Base-by-base conservation (phyloP, 2,888 invertebrate species). In the Scotopteryx bipunctaria region DNA sequence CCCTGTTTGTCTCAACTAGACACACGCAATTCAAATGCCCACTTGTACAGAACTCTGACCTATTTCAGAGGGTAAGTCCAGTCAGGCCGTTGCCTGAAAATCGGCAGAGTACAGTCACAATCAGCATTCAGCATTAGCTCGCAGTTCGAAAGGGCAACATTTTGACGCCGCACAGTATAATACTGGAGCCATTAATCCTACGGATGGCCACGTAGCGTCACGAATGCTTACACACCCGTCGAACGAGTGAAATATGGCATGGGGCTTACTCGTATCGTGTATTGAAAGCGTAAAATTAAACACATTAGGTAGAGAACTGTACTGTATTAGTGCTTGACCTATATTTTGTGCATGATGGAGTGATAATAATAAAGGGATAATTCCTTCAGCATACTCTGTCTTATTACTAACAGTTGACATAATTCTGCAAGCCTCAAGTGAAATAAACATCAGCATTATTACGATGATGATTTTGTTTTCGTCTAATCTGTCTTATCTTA, bases 161-260 rank as follows among this genome's bases (percentile, higher is more conserved):
- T 76, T 76, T 73, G 76, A 76, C 74, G 73, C 76, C 66, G 69
- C 73, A 71, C 73, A 77, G 81, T 81, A 81, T 63, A 77, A 81
- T 77, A 76, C 69, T 62, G 71, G 62, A 66, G 68, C 77, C 80
- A 82, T 84, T 81, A 81, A 84, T 83, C 76, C 73, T 65, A 43
- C 37, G 70, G 64, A 69, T 72, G 69, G 76, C 71, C 80, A 75
- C 81, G 76, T 73, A 76, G 72, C 78, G 74, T 77, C 78, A 71
- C 74, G 67, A 73, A 76, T 79, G 76, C 77, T 80, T 77, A 77
- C 78, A 76, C 76, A 77, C 76, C 74, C 77, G 79, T 79, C 78
- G 81, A 80, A 75, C 70, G 66, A 63, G 76, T 81, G 78, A 80
- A 77, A 74, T 81, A 82, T 80, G 73, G 63, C 48, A 27, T 43